Conservation (phyloP, 2,797 vertebrate species). For the Anguilla megastoma region DNA sequence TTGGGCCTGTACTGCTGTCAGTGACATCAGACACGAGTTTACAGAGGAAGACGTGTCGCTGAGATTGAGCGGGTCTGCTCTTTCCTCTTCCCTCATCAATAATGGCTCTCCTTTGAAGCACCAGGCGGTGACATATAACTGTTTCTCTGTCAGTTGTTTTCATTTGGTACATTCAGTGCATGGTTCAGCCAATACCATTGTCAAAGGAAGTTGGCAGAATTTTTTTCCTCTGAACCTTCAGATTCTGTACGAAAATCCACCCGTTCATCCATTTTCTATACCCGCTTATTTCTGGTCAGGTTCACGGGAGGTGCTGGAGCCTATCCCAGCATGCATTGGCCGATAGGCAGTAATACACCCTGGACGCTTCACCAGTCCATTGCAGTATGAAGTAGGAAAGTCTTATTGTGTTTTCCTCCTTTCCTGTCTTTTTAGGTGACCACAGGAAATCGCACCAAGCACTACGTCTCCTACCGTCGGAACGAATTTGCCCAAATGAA, state of each 20-base stretch:
- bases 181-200: neutral
- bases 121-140: neutral
- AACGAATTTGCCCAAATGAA: slow-evolving; percentile 89
- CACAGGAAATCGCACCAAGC: slow-evolving; percentile 83
- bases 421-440: slow-evolving; percentile 71
- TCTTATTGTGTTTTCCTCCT: slow-evolving; percentile 5
- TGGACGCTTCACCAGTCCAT: no score
- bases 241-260: neutral
- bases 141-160: neutral
- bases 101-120: neutral
- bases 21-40: neutral
- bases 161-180: neutral
- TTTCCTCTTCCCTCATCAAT: neutral
- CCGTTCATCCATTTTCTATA: no score
- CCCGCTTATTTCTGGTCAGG: no score
- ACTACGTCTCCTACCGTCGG: slow-evolving; percentile 87
- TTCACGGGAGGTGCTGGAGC: no score
- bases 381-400: neutral
- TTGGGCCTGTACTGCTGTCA: neutral
- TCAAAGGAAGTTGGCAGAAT: neutral
- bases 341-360: no score
- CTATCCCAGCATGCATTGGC: no score
- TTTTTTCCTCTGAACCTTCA: neutral
- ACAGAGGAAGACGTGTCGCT: neutral
- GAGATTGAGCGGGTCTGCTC: neutral